phyloP scores from a whole-genome alignment of 2,888 invertebrate species.

The Onchidella celtica region DNA sequence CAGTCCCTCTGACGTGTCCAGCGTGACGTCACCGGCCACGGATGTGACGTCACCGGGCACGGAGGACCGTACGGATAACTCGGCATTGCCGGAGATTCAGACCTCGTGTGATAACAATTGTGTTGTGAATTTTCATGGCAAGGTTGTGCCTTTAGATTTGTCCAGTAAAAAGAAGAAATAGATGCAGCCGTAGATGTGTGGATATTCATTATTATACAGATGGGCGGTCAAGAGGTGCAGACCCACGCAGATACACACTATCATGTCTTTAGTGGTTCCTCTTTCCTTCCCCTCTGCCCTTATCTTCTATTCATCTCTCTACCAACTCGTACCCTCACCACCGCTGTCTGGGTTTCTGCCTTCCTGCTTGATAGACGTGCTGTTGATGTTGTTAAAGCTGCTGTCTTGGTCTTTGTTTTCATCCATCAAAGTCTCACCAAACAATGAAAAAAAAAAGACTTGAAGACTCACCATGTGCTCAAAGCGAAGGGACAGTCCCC shows the following conservation, averaged over 20 bases:
- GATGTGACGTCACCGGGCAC: conserved; percentile 55
- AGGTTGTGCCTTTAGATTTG: conserved; percentile 39
- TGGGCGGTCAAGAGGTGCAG: neutral
- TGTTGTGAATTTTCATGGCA: conserved; percentile 6
- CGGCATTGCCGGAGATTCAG: conserved; percentile 43
- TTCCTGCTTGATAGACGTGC: too few species aligned
- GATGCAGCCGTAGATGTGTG: neutral
- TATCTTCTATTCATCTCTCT: too few species aligned
- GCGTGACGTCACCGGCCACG: conserved; percentile 45
- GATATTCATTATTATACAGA: neutral
- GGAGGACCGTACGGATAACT: conserved; percentile 51
- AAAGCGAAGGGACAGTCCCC: too few species aligned
- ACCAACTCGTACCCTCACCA: too few species aligned
- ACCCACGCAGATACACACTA: neutral
- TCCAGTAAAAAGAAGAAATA: conserved; percentile 38
- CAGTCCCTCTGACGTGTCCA: conserved; percentile 38
- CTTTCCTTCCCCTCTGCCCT: neutral
- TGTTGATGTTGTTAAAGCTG: too few species aligned
- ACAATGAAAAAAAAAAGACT: too few species aligned
- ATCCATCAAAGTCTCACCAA: too few species aligned
- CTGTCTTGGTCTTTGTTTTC: too few species aligned
- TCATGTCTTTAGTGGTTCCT: neutral
- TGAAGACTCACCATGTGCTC: too few species aligned
- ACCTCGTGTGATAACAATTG: conserved; percentile 35
- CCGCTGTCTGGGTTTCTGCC: too few species aligned